A percentile compares a stretch with the other conserved stretches of the same genome.
Conservation (phyloP, 2,113 vertebrate genomes). For the Chaetodon trifascialis region DNA sequence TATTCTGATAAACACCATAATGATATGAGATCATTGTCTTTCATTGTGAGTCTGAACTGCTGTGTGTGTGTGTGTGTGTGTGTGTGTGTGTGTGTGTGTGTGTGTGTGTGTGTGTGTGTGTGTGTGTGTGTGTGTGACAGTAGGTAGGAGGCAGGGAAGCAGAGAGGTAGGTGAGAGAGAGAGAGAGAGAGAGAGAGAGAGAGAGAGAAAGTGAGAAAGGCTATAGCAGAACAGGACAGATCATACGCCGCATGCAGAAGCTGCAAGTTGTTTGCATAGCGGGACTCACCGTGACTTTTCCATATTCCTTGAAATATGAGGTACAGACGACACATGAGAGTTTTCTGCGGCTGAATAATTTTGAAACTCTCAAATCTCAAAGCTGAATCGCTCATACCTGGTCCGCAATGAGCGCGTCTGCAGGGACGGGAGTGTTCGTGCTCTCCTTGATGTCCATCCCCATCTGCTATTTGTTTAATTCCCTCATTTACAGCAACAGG, state of each 20-base stretch:
- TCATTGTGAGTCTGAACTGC: neutral
- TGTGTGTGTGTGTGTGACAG: neutral
- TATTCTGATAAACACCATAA: neutral
- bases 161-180: neutral
- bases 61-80: neutral
- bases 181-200: neutral
- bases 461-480: slow-evolving; percentile 89
- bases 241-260: neutral
- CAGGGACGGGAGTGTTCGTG: slow-evolving; percentile 91
- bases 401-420: slow-evolving; percentile 87
- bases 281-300: neutral
- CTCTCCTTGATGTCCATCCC: slow-evolving; percentile 92
- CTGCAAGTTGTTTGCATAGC: neutral
- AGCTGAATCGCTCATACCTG: neutral
- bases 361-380: neutral
- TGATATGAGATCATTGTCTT: neutral
- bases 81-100: neutral
- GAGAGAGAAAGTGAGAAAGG: neutral
- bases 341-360: neutral
- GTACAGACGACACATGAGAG: neutral
- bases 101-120: slow-evolving; percentile 2
- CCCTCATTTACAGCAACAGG: slow-evolving; percentile 84
- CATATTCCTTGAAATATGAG: neutral
- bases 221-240: slow-evolving; percentile 6
- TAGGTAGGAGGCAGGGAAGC: neutral